phyloP scores from a whole-genome alignment of 2,113 vertebrate genomes.

The Labeo catla region DNA sequence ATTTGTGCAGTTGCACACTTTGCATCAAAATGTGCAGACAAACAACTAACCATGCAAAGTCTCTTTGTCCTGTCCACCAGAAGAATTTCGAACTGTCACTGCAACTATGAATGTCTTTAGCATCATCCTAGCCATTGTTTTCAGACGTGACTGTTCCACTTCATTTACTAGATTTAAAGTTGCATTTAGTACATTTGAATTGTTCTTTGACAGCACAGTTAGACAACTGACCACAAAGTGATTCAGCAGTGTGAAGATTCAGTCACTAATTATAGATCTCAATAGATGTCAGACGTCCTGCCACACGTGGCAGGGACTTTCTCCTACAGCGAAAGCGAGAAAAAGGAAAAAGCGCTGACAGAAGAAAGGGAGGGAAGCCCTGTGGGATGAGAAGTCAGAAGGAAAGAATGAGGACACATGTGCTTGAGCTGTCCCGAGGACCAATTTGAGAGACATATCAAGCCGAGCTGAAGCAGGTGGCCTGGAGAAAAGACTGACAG shows the following conservation, averaged over 20 bases:
- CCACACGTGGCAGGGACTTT: background rate
- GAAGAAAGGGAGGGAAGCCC: slow-evolving; percentile 18
- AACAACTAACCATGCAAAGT: background rate
- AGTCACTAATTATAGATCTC: background rate
- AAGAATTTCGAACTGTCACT: too few species aligned
- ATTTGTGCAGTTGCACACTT: too few species aligned
- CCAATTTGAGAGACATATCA: slow-evolving; percentile 25
- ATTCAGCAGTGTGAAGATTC: background rate
- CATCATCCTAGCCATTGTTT: background rate
- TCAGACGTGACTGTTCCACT: background rate
- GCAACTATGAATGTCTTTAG: background rate
- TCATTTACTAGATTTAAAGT: background rate
- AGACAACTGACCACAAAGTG: background rate
- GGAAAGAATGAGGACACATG: slow-evolving; percentile 21
- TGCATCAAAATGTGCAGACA: background rate
- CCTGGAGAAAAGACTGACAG: slow-evolving; percentile 29
- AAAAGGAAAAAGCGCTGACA: slow-evolving; percentile 17
- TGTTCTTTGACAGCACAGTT: background rate
- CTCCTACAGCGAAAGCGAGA: background rate
- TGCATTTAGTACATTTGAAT: background rate
- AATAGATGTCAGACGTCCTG: background rate
- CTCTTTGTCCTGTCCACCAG: background rate
- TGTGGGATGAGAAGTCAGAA: slow-evolving; percentile 1
- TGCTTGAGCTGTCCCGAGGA: background rate
- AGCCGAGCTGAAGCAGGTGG: slow-evolving; percentile 10